Evolutionary conservation across 2,797 vertebrate species (phyloP).

Genomic region (Rhyacichthys aspro): DNA sequence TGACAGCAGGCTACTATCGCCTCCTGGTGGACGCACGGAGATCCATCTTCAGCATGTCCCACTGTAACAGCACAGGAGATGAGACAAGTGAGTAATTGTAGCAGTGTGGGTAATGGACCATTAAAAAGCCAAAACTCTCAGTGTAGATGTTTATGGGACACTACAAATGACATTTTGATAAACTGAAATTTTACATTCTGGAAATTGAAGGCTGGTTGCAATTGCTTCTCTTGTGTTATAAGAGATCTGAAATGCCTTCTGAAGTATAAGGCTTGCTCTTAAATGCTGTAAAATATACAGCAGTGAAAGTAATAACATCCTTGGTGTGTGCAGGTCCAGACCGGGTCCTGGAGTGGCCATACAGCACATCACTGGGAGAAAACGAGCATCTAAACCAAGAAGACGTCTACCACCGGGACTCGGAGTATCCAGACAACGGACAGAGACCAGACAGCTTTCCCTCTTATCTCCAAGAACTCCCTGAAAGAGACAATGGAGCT

Average conservation of each 20-base stretch:
- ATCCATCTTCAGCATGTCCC: conserved; percentile 97
- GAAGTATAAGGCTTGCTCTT: conserved; percentile 13
- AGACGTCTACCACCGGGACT: conserved; percentile 82
- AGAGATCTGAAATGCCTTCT: not conserved
- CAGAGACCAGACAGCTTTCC: conserved; percentile 85
- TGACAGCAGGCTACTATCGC: conserved; percentile 97
- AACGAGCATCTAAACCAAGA: conserved; percentile 70
- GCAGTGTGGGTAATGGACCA: not conserved
- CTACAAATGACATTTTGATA: too few relatives aligned
- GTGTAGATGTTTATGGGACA: too few relatives aligned
- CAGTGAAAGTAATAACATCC: conserved; percentile 22
- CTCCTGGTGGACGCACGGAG: conserved; percentile 95
- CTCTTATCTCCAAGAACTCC: conserved; percentile 83
- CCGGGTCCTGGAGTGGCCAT: conserved; percentile 92
- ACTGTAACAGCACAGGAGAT: conserved; percentile 81
- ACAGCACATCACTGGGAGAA: conserved; percentile 86
- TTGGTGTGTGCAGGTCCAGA: conserved; percentile 82
- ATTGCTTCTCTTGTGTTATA: too few relatives aligned
- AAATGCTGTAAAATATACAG: too few relatives aligned
- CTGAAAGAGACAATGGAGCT: conserved; percentile 71
- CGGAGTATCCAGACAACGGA: conserved; percentile 78
- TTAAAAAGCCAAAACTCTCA: too few relatives aligned
- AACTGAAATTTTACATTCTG: too few relatives aligned
- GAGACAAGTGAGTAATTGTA: conserved; percentile 51
- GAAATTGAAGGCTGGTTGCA: too few relatives aligned